Evolutionary conservation across 2,113 vertebrate species (phyloP).

Genomic region (Pseudorasbora parva): DNA sequence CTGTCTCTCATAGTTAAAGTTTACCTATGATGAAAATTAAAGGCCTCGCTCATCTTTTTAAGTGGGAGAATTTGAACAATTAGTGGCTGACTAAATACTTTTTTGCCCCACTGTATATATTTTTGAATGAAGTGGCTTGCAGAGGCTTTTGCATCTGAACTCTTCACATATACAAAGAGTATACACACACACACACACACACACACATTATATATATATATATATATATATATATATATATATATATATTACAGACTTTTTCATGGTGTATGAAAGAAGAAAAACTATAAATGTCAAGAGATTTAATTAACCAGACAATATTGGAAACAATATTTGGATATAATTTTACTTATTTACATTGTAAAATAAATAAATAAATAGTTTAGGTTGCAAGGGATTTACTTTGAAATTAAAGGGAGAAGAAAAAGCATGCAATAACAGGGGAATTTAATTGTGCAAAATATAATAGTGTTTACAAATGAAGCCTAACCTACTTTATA

Average conservation of each 20-base stretch:
- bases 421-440: not conserved
- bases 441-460: constrained; percentile 48
- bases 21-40: too few relatives aligned
- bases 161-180: too few relatives aligned
- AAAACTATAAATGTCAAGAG: not conserved
- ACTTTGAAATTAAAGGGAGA: not conserved
- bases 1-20: too few relatives aligned
- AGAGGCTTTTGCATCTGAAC: too few relatives aligned
- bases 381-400: constrained; percentile 15
- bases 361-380: not conserved
- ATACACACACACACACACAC: too few relatives aligned
- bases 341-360: not conserved
- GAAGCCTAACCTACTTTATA: constrained; percentile 65
- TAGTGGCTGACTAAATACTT: too few relatives aligned
- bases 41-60: too few relatives aligned
- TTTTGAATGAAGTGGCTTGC: too few relatives aligned
- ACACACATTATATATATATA: too few relatives aligned
- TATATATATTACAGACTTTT: not conserved
- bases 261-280: not conserved
- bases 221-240: too few relatives aligned
- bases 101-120: too few relatives aligned
- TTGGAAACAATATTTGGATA: not conserved
- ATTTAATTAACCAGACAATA: not conserved
- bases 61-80: too few relatives aligned
- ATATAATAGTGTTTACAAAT: constrained; percentile 60